Conservation (phyloP, 2,888 invertebrate genomes). For the Trissoscelio sp. region DNA sequence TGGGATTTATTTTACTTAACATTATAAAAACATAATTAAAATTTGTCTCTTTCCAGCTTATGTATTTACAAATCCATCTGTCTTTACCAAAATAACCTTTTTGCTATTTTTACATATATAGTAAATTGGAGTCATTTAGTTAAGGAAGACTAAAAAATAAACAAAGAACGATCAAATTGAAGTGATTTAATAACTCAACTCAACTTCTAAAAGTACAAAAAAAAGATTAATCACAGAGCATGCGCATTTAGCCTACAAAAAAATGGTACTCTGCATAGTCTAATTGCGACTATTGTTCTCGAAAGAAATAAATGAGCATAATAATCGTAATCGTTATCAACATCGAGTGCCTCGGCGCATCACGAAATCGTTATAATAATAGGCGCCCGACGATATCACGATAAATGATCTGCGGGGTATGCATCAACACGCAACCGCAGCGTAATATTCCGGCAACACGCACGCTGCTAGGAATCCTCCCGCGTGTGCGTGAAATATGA, state of each 20-base stretch:
- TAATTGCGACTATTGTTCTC: conserved; percentile 58
- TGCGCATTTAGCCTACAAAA: background rate
- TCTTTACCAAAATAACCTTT: too few species aligned
- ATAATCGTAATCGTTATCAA: conserved; percentile 56
- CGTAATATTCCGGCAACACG: conserved; percentile 67
- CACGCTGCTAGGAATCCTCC: conserved; percentile 45
- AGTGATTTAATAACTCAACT: too few species aligned
- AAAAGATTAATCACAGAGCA: conserved; percentile 18
- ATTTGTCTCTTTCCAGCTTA: too few species aligned
- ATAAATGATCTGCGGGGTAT: conserved; percentile 56
- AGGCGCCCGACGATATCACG: conserved; percentile 64
- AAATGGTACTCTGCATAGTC: conserved; percentile 24
- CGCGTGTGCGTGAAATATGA: conserved; percentile 64
- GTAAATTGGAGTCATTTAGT: too few species aligned
- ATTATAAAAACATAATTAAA: too few species aligned
- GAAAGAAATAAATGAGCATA: conserved; percentile 41
- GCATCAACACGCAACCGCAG: conserved; percentile 64
- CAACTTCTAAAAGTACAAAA: too few species aligned
- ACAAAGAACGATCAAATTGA: too few species aligned
- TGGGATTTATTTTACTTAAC: background rate
- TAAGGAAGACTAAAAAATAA: too few species aligned
- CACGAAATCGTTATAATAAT: conserved; percentile 64
- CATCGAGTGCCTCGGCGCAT: conserved; percentile 46
- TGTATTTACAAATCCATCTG: too few species aligned
- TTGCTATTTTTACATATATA: too few species aligned